Percentiles rank a stretch among this genome's conserved stretches.
These are phyloP conservation scores for Leucoptera coffeella DNA, from an alignment of 2,888 invertebrate genomes.

Conservation along the genomic window DNA sequence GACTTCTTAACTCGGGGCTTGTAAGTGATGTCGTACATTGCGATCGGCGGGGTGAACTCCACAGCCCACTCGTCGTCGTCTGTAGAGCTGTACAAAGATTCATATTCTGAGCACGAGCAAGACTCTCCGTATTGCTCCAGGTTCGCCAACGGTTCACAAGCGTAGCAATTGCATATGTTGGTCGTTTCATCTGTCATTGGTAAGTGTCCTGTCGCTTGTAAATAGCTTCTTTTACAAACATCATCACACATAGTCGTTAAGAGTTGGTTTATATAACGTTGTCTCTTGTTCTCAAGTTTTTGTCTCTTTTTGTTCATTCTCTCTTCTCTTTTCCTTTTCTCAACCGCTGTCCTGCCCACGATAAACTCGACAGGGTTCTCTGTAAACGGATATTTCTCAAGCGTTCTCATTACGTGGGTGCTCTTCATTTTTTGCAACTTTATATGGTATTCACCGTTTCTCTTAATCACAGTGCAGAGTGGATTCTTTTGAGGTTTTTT, in stretches of 20 bases:
- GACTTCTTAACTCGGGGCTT: slow-evolving; percentile 16
- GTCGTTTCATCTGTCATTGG: slow-evolving; percentile 27
- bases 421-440: too few relatives aligned
- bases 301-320: slow-evolving; percentile 9
- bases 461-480: too few relatives aligned
- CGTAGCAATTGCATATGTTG: slow-evolving; percentile 15
- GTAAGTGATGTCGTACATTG: slow-evolving; percentile 21
- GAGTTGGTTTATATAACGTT: slow-evolving; percentile 31
- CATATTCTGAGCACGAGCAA: slow-evolving; percentile 34
- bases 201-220: slow-evolving; percentile 32
- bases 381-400: too few relatives aligned
- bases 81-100: slow-evolving; percentile 19
- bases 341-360: too few relatives aligned
- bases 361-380: too few relatives aligned
- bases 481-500: slow-evolving; percentile 14
- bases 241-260: slow-evolving; percentile 37
- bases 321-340: too few relatives aligned
- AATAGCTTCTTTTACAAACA: slow-evolving; percentile 37
- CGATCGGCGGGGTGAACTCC: slow-evolving; percentile 39
- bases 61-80: slow-evolving; percentile 41
- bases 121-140: too few relatives aligned
- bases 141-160: slow-evolving; percentile 10
- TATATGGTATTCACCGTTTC: too few relatives aligned
- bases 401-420: too few relatives aligned
- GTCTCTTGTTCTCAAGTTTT: slow-evolving; percentile 29